Conservation (phyloP, 2,888 invertebrate genomes). For the Amiota minor region DNA sequence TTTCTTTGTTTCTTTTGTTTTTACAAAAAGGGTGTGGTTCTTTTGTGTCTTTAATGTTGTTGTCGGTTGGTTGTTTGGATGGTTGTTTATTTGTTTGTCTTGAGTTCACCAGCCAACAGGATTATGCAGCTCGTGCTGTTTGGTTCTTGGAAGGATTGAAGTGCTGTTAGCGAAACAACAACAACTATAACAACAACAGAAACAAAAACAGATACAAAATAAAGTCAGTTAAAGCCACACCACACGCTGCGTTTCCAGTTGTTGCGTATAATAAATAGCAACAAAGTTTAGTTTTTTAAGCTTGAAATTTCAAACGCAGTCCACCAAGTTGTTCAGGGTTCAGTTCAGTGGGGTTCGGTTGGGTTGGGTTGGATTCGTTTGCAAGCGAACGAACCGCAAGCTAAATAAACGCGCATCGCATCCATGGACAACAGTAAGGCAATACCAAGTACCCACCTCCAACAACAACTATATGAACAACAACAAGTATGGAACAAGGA, state of each 20-base stretch:
- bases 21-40: conserved; percentile 12
- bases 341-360: too few relatives aligned
- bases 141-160: background rate
- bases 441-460: conserved; percentile 20
- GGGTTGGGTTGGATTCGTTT: too few relatives aligned
- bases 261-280: conserved; percentile 8
- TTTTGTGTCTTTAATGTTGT: background rate
- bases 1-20: background rate
- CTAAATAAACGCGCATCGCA: conserved; percentile 2
- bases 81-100: background rate
- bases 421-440: conserved; percentile 16
- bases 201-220: conserved; percentile 2
- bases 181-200: background rate
- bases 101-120: background rate
- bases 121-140: background rate
- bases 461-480: conserved; percentile 25
- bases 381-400: background rate
- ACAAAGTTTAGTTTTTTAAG: conserved; percentile 26
- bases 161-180: background rate
- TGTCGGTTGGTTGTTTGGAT: background rate
- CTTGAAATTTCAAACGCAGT: conserved; percentile 4
- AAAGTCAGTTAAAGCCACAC: background rate
- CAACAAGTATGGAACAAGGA: conserved; percentile 29
- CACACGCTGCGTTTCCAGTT: background rate
- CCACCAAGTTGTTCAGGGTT: conserved; percentile 2